phyloP scores from a whole-genome alignment of 35 echinoderm and acorn worm species.

The Apostichopus parvimensis region DNA sequence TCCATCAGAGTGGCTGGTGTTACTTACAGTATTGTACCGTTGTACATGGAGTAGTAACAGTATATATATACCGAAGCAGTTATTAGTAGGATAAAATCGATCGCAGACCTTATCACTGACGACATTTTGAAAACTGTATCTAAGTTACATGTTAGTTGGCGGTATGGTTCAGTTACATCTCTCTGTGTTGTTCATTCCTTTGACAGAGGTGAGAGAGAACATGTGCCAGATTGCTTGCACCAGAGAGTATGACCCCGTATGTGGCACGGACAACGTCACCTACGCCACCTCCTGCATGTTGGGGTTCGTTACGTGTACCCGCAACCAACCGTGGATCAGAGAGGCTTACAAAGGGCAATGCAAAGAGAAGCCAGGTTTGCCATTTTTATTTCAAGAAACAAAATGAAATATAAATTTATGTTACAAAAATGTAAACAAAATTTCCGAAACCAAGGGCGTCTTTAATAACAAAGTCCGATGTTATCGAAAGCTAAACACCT shows the following conservation, averaged over 20 bases:
- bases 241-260: slow-evolving; percentile 32
- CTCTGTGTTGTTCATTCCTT: neutral
- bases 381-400: neutral
- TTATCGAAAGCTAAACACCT: neutral
- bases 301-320: slow-evolving; percentile 36
- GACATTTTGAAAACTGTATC: too few relatives aligned
- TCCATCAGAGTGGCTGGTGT: too few relatives aligned
- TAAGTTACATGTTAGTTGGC: too few relatives aligned
- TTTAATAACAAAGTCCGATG: neutral
- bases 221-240: slow-evolving; percentile 44
- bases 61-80: too few relatives aligned
- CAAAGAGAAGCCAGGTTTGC: neutral
- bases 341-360: slow-evolving; percentile 25
- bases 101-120: too few relatives aligned
- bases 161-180: too few relatives aligned
- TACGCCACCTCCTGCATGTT: slow-evolving; percentile 48
- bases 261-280: slow-evolving; percentile 45
- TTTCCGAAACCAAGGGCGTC: too few relatives aligned
- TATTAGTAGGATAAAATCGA: too few relatives aligned
- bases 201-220: neutral
- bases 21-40: too few relatives aligned
- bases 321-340: slow-evolving; percentile 50
- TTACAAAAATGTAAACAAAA: too few relatives aligned
- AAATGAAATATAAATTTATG: too few relatives aligned
- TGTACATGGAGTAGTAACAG: too few relatives aligned